These are phyloP conservation scores for Drosophila nikananu DNA, from an alignment of 1,140 invertebrate genomes.

Conservation along the genomic window DNA sequence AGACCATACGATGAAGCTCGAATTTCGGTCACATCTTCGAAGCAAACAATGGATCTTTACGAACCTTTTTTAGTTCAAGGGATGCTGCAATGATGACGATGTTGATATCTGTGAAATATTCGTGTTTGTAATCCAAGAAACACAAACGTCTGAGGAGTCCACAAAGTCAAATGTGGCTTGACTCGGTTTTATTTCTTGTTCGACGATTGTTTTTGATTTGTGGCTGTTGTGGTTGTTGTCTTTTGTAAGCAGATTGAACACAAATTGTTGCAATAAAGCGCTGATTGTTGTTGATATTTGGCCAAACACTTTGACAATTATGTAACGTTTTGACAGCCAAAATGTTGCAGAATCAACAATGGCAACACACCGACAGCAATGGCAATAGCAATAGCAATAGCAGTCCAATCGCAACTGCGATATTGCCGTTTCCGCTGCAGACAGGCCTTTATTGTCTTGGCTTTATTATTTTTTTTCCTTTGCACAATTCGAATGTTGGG, in stretches of 20 bases:
- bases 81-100: constrained; percentile 43
- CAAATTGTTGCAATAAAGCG: constrained; percentile 78
- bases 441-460: constrained; percentile 64
- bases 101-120: constrained; percentile 49
- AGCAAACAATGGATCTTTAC: constrained; percentile 23
- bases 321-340: constrained; percentile 71
- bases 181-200: constrained; percentile 39
- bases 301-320: constrained; percentile 78
- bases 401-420: constrained; percentile 41
- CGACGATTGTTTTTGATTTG: constrained; percentile 8
- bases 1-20: not conserved
- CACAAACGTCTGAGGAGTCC: constrained; percentile 36
- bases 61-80: constrained; percentile 65
- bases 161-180: constrained; percentile 50
- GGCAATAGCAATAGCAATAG: constrained; percentile 19
- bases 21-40: constrained; percentile 17
- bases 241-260: constrained; percentile 75
- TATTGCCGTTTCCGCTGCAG: constrained; percentile 63
- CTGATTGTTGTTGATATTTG: constrained; percentile 72
- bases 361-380: constrained; percentile 27
- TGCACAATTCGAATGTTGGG: constrained; percentile 51
- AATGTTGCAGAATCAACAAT: constrained; percentile 79
- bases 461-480: constrained; percentile 38
- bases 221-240: constrained; percentile 26
- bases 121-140: constrained; percentile 75